phyloP scores from a whole-genome alignment of 2,888 invertebrate species.

The Thera britannica region DNA sequence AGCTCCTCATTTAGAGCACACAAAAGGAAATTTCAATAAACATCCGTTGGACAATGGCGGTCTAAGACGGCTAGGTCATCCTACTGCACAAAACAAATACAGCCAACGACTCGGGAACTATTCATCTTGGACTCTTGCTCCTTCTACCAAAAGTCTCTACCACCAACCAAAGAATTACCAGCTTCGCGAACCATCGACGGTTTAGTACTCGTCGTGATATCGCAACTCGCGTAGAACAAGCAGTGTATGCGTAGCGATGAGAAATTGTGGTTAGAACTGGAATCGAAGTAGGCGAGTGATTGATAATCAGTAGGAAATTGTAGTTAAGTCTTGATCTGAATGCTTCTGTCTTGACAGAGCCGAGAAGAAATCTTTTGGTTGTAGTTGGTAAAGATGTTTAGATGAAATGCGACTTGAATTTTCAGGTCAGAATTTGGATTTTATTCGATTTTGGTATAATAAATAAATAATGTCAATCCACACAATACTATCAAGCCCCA shows the following conservation, averaged over 20 bases:
- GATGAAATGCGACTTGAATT: background rate
- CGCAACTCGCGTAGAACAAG: background rate
- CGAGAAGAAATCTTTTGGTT: background rate
- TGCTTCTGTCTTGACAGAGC: conserved; percentile 41
- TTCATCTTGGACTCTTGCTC: conserved; percentile 45
- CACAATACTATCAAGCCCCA: too few species aligned
- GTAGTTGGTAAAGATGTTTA: background rate
- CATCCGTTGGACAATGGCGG: conserved; percentile 17
- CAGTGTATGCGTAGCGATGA: conserved; percentile 19
- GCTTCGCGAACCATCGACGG: conserved; percentile 19
- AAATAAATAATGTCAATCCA: too few species aligned
- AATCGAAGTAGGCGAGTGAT: conserved; percentile 47
- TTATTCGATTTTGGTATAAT: too few species aligned
- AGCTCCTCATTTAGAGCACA: background rate
- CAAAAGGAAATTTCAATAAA: conserved; percentile 16
- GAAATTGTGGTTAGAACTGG: conserved; percentile 2
- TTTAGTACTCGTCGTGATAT: background rate
- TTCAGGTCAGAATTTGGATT: too few species aligned
- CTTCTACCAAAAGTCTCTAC: conserved; percentile 21
- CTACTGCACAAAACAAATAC: conserved; percentile 43
- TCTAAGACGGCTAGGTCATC: conserved; percentile 23
- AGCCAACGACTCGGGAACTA: conserved; percentile 45
- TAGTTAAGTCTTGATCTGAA: conserved; percentile 49
- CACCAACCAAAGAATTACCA: conserved; percentile 5
- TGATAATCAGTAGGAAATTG: conserved; percentile 53